Conservation (phyloP, 1,140 invertebrate genomes). For the Halictus rubicundus region DNA sequence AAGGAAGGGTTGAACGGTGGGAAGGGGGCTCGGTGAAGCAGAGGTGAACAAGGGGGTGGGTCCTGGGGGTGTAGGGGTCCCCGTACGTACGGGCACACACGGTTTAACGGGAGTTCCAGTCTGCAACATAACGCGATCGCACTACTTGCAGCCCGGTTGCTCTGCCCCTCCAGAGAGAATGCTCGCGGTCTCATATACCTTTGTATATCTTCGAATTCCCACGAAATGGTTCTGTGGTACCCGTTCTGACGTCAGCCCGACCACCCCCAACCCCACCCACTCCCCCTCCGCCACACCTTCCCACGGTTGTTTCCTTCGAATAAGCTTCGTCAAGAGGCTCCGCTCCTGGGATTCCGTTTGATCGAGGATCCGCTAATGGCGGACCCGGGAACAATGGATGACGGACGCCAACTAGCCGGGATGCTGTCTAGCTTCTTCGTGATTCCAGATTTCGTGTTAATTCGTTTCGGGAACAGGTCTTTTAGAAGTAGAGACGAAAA, state of each 20-base stretch:
- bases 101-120: conserved; percentile 60
- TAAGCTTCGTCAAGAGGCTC: conserved; percentile 1
- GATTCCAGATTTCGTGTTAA: no score
- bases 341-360: neutral
- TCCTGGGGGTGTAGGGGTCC: conserved; percentile 56
- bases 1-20: conserved; percentile 74
- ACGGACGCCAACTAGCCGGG: neutral
- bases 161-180: conserved; percentile 60
- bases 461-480: no score
- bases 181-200: conserved; percentile 57
- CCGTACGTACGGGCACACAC: conserved; percentile 54
- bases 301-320: conserved; percentile 28
- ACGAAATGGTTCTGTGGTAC: conserved; percentile 46
- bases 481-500: no score
- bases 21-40: conserved; percentile 52
- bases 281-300: no score
- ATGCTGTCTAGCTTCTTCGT: neutral
- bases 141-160: conserved; percentile 63
- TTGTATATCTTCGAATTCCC: conserved; percentile 58
- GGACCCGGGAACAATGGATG: neutral
- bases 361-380: neutral
- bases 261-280: no score
- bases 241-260: conserved; percentile 42
- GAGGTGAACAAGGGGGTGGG: conserved; percentile 44
- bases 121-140: conserved; percentile 70